phyloP scores from a whole-genome alignment of 1,140 invertebrate species.

The Liolophura sinensis region DNA sequence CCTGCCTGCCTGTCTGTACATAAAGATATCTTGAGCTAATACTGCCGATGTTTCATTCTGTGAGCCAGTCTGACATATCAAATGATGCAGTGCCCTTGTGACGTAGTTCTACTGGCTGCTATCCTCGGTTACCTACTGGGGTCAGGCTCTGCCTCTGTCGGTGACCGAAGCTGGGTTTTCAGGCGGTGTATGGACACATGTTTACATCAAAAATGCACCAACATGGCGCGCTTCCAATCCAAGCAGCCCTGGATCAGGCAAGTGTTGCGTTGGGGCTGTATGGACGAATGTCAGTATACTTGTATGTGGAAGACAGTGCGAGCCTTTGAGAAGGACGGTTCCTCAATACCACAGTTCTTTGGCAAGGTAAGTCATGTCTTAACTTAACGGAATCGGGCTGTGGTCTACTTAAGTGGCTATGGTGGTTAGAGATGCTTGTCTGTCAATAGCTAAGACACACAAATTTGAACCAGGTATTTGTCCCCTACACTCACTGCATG shows the following conservation, averaged over 20 bases:
- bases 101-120: neutral
- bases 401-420: no score
- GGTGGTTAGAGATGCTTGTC: no score
- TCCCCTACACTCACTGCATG: no score
- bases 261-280: constrained; percentile 50
- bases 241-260: constrained; percentile 37
- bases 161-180: constrained; percentile 45
- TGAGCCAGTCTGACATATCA: no score
- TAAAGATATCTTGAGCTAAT: no score
- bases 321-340: constrained; percentile 72
- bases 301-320: constrained; percentile 95
- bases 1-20: no score
- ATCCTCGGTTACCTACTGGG: neutral
- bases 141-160: constrained; percentile 27
- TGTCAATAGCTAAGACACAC: no score
- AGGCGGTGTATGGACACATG: constrained; percentile 40
- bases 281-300: constrained; percentile 66
- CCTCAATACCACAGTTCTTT: constrained; percentile 87
- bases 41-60: no score
- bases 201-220: constrained; percentile 26
- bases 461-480: no score
- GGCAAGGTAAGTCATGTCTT: constrained; percentile 75
- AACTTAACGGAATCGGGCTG: no score
- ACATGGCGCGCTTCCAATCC: constrained; percentile 9
- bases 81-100: no score